These are phyloP conservation scores for Anabas testudineus DNA, from an alignment of 2,797 vertebrate genomes.

Conservation along the genomic window DNA sequence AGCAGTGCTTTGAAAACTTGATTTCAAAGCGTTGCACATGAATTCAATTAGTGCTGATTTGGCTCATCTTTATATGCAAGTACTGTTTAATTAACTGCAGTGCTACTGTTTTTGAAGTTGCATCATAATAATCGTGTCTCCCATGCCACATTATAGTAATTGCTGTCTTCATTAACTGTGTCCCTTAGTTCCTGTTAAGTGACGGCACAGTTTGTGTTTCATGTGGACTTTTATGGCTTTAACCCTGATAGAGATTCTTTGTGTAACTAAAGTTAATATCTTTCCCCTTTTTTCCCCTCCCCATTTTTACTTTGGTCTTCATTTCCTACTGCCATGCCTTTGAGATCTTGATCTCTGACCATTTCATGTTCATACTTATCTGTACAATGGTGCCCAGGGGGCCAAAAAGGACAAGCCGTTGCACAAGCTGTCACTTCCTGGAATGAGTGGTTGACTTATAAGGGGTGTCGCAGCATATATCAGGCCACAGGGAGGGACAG, in stretches of 20 bases:
- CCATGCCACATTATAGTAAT: neutral
- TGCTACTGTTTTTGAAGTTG: no score
- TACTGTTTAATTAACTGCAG: no score
- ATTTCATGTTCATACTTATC: slow-evolving; percentile 41
- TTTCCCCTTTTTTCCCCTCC: no score
- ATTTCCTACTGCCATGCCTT: slow-evolving; percentile 3
- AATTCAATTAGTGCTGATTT: no score
- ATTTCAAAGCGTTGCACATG: no score
- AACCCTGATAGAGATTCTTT: neutral
- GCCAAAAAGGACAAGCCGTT: slow-evolving; percentile 22
- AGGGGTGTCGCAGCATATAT: slow-evolving; percentile 63
- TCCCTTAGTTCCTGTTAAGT: neutral
- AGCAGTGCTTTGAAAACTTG: no score
- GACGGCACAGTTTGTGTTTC: neutral
- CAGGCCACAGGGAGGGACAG: slow-evolving; percentile 27
- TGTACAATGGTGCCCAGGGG: slow-evolving; percentile 16
- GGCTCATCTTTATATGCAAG: no score
- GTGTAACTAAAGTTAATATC: neutral
- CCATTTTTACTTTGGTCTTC: no score
- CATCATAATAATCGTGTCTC: no score
- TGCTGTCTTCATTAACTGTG: neutral
- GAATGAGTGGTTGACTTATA: slow-evolving; percentile 76
- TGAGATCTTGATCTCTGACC: slow-evolving; percentile 38
- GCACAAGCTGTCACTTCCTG: slow-evolving; percentile 69
- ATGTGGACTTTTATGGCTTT: neutral